Evolutionary conservation across 2,888 invertebrate genomes (phyloP).

Genomic region (Lamellibrachia columna): DNA sequence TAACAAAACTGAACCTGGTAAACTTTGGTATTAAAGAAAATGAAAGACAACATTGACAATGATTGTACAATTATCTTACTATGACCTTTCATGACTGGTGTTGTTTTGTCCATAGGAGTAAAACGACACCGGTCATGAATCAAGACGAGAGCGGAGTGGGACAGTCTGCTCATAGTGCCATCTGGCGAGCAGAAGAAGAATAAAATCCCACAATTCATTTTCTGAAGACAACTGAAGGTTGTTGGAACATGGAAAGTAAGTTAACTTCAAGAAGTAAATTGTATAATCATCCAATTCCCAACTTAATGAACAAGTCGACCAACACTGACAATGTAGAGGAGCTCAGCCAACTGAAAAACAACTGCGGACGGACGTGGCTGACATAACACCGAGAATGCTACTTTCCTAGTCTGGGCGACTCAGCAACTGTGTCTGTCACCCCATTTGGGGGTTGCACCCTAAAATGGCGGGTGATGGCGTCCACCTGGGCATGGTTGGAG

Average conservation of each 20-base stretch:
- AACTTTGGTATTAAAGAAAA: not conserved
- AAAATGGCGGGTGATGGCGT: constrained; percentile 69
- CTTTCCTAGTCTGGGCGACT: not conserved
- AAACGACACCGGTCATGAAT: too few species aligned
- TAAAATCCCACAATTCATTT: too few species aligned
- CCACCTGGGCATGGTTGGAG: constrained; percentile 88
- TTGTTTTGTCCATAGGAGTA: too few species aligned
- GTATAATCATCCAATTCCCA: too few species aligned
- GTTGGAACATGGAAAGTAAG: too few species aligned
- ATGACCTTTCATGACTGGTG: too few species aligned
- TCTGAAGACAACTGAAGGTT: too few species aligned
- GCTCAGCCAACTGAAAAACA: not conserved
- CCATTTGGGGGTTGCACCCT: constrained; percentile 23
- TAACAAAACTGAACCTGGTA: not conserved
- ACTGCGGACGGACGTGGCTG: not conserved
- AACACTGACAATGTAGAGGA: not conserved
- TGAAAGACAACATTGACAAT: not conserved
- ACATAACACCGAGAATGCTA: not conserved
- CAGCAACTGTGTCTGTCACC: not conserved
- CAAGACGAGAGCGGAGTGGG: too few species aligned
- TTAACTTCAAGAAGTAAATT: too few species aligned
- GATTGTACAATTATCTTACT: not conserved
- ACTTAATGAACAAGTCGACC: too few species aligned
- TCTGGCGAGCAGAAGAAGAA: too few species aligned
- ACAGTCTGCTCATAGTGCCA: too few species aligned